phyloP scores from a whole-genome alignment of 2,797 vertebrate genomes.

The Tauraco hartlaubi region DNA sequence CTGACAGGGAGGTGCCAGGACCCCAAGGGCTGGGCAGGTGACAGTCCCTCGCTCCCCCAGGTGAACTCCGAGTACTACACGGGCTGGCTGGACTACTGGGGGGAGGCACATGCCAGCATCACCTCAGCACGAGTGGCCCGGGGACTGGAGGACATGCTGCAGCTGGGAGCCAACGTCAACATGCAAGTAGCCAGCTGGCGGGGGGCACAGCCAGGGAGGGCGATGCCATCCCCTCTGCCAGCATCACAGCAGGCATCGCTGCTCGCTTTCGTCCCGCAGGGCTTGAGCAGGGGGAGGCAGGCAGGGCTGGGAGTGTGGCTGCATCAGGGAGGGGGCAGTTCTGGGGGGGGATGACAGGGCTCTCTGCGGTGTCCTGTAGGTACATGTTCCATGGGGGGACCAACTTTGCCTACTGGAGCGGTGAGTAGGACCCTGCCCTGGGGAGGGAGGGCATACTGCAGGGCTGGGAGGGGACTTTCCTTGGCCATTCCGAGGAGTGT shows the following conservation, averaged over 20 bases:
- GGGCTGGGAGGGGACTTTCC: not conserved
- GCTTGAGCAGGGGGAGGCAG: too few species aligned
- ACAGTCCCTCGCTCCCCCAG: slow-evolving; percentile 70
- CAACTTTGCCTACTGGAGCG: slow-evolving; percentile 98
- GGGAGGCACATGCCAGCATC: slow-evolving; percentile 84
- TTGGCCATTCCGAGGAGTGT: not conserved
- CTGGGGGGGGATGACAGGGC: not conserved
- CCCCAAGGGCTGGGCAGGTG: not conserved
- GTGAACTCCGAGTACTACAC: slow-evolving; percentile 99
- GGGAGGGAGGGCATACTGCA: fast-evolving
- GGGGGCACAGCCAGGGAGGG: not conserved
- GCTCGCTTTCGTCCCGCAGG: not conserved
- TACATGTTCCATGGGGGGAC: slow-evolving; percentile 99
- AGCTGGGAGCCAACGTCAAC: slow-evolving; percentile 92
- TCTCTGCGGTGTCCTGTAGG: slow-evolving; percentile 77
- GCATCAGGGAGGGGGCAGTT: not conserved
- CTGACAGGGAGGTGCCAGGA: not conserved
- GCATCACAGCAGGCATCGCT: not conserved
- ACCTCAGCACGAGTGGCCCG: slow-evolving; percentile 78
- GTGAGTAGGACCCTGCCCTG: slow-evolving; percentile 77
- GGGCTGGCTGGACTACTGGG: slow-evolving; percentile 99
- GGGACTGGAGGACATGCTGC: slow-evolving; percentile 87
- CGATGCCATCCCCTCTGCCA: not conserved
- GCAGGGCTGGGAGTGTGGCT: not conserved
- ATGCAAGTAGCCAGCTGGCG: slow-evolving; percentile 82